phyloP scores from a whole-genome alignment of 2,113 vertebrate species.

The Coptodon rendalli region DNA sequence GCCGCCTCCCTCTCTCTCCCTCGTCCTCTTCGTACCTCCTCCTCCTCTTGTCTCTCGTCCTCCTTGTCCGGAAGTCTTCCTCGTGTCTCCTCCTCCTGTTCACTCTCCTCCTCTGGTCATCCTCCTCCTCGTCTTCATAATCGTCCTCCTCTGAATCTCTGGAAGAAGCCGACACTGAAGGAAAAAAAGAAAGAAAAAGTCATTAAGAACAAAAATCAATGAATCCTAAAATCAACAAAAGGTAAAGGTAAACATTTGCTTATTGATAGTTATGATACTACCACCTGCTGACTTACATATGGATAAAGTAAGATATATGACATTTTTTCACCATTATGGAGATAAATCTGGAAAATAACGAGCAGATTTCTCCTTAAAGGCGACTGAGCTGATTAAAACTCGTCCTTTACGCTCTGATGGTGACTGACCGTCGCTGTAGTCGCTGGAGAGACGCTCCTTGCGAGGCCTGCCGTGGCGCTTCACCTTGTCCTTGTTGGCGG shows the following conservation, averaged over 20 bases:
- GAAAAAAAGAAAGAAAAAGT: neutral
- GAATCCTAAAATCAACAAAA: neutral
- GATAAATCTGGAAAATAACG: neutral
- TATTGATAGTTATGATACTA: rapidly evolving
- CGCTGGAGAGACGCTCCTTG: conserved; percentile 82
- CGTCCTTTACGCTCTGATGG: neutral
- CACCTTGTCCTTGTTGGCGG: conserved; percentile 64
- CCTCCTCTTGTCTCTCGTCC: conserved; percentile 53
- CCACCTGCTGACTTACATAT: neutral
- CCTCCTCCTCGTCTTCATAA: conserved; percentile 41
- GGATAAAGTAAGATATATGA: neutral
- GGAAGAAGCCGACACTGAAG: conserved; percentile 42
- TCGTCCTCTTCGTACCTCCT: conserved; percentile 35
- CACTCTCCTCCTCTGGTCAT: neutral
- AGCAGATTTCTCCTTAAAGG: neutral
- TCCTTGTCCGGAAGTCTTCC: conserved; percentile 46
- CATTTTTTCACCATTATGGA: neutral
- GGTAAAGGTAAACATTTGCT: neutral
- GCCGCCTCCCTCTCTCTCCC: conserved; percentile 45
- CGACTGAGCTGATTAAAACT: neutral
- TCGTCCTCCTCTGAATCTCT: conserved; percentile 80
- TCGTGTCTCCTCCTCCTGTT: conserved; percentile 54
- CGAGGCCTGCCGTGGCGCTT: conserved; percentile 66
- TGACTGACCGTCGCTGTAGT: conserved; percentile 86
- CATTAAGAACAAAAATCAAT: neutral